A percentile compares a stretch with the other conserved stretches of the same genome.
phyloP scores from a whole-genome alignment of 2,888 invertebrate genomes.

The Oxystoma pomonae region DNA sequence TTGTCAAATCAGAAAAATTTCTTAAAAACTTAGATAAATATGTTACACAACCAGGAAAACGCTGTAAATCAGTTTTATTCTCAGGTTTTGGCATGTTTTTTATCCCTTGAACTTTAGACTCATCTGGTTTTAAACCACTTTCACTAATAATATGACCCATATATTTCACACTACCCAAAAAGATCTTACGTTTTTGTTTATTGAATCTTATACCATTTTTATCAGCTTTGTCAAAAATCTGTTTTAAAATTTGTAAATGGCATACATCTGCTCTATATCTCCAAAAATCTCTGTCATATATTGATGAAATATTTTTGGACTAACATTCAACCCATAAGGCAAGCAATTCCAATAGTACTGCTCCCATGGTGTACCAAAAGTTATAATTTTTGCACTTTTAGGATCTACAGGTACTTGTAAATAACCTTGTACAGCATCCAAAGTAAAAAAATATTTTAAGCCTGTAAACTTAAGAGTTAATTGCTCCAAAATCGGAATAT shows the following conservation, averaged over 20 bases:
- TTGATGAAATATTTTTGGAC: constrained; percentile 11
- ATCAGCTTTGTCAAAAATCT: not conserved
- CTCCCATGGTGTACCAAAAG: constrained; percentile 8
- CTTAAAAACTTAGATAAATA: constrained; percentile 29
- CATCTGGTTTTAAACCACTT: too few species aligned
- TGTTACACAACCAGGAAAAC: constrained; percentile 28
- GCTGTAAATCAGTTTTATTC: constrained; percentile 17
- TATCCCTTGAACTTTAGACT: not conserved
- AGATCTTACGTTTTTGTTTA: not conserved
- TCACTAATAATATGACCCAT: constrained; percentile 1
- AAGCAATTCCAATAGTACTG: not conserved
- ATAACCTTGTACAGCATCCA: constrained; percentile 18
- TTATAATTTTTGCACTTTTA: constrained; percentile 7
- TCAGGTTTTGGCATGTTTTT: constrained; percentile 8
- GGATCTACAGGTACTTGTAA: constrained; percentile 20
- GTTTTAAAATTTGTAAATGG: constrained; percentile 9
- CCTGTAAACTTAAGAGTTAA: constrained; percentile 19
- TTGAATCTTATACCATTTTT: not conserved
- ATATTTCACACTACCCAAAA: not conserved
- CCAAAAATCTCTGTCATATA: constrained; percentile 20
- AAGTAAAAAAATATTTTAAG: constrained; percentile 17
- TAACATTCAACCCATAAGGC: not conserved
- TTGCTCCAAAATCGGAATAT: constrained; percentile 23
- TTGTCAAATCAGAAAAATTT: constrained; percentile 26
- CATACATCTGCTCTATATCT: constrained; percentile 17